Conservation (phyloP, 2,888 invertebrate genomes). For the Frankliniella fusca region DNA sequence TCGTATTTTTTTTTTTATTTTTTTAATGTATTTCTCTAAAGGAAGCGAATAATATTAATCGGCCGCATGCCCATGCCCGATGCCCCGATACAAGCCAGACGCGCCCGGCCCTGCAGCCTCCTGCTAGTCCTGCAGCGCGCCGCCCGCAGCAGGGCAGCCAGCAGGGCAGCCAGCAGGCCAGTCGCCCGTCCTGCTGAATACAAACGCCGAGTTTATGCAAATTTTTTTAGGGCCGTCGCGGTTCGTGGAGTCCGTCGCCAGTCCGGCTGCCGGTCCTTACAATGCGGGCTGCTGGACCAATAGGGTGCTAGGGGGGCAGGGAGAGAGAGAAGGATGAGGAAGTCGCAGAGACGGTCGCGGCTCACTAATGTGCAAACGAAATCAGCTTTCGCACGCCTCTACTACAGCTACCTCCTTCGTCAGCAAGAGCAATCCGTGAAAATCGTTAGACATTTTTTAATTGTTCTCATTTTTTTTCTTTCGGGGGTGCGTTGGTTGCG, state of each 20-base stretch:
- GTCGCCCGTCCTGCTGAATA: constrained; percentile 19
- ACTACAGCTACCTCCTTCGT: no score
- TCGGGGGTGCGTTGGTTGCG: no score
- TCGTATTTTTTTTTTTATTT: no score
- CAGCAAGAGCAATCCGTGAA: no score
- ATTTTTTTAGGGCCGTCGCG: constrained; percentile 16
- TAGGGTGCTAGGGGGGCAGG: not conserved
- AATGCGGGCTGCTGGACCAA: no score
- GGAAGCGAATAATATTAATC: no score
- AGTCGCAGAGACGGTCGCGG: not conserved
- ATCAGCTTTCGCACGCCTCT: no score
- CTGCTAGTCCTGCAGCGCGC: not conserved
- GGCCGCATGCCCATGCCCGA: no score
- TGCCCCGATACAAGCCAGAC: not conserved
- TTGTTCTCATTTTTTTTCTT: no score
- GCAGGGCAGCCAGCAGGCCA: not conserved
- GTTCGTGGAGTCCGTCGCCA: constrained; percentile 8
- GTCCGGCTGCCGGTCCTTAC: not conserved
- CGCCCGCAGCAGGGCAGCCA: not conserved
- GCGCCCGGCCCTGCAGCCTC: not conserved
- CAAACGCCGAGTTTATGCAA: constrained; percentile 17
- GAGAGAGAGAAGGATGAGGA: not conserved
- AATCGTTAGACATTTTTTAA: no score
- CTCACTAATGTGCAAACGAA: no score
- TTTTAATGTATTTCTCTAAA: no score